phyloP scores from a whole-genome alignment of 2,888 invertebrate species.

The Andrena chrysosceles region DNA sequence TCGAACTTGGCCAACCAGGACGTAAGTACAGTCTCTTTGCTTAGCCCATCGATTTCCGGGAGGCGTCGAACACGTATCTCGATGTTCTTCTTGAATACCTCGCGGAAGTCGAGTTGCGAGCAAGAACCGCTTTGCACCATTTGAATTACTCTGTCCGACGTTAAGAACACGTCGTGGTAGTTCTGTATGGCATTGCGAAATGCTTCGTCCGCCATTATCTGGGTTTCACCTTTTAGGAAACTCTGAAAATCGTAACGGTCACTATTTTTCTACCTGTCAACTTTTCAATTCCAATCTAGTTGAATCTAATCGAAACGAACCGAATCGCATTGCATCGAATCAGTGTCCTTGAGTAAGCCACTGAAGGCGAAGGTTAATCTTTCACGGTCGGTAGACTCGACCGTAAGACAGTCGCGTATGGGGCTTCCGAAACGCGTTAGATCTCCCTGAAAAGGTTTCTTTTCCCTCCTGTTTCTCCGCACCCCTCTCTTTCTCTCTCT shows the following conservation, averaged over 20 bases:
- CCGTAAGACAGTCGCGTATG: conserved; percentile 61
- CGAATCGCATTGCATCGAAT: conserved; percentile 4
- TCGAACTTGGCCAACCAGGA: conserved; percentile 99
- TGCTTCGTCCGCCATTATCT: conserved; percentile 98
- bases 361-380: conserved; percentile 72
- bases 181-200: conserved; percentile 99
- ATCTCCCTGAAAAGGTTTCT: conserved; percentile 72
- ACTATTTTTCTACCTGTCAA: not conserved
- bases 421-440: conserved; percentile 74
- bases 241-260: conserved; percentile 58
- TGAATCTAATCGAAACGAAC: not conserved
- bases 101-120: conserved; percentile 99
- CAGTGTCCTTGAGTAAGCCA: conserved; percentile 26
- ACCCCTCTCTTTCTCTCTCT: not conserved
- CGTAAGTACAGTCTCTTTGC: conserved; percentile 99
- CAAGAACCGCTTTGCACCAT: conserved; percentile 99
- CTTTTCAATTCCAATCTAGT: not conserved
- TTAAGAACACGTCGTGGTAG: conserved; percentile 97
- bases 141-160: conserved; percentile 97
- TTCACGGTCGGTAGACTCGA: conserved; percentile 41
- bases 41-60: conserved; percentile 99
- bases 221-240: conserved; percentile 99
- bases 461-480: conserved; percentile 6
- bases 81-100: conserved; percentile 99
- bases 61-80: conserved; percentile 98